These are phyloP conservation scores for Pseudopipra pipra DNA, from an alignment of 2,113 vertebrate genomes.

Conservation along the genomic window DNA sequence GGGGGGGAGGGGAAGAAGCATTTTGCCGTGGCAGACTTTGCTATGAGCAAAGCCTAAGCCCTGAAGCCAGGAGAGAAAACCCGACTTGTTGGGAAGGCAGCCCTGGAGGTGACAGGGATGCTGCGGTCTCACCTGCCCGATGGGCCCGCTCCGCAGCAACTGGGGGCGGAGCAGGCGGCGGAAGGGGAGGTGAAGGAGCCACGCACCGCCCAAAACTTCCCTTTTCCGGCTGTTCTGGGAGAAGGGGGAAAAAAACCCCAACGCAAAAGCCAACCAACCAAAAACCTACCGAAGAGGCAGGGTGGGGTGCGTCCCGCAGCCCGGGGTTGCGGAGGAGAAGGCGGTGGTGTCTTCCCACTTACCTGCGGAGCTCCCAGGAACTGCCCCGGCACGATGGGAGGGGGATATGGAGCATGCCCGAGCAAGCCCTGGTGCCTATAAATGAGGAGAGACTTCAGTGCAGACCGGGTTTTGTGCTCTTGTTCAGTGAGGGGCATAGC, in stretches of 20 bases:
- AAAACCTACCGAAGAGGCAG: accelerated
- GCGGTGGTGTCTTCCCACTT: accelerated
- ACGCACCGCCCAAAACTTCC: not conserved
- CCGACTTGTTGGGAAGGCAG: accelerated
- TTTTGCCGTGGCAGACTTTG: not conserved
- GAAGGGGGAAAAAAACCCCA: accelerated
- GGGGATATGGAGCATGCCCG: not conserved
- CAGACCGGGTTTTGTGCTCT: not conserved
- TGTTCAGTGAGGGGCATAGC: not conserved
- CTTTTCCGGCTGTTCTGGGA: not conserved
- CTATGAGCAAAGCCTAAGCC: not conserved
- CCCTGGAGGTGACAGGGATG: not conserved
- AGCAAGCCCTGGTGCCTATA: not conserved
- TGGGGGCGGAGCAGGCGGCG: not conserved
- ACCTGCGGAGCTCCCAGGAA: not conserved
- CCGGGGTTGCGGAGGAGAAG: too few relatives aligned
- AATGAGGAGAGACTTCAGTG: accelerated
- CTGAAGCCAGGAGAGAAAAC: accelerated
- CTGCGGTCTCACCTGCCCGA: accelerated
- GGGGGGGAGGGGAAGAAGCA: too few relatives aligned
- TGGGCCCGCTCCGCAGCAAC: accelerated
- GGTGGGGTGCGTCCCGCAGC: accelerated
- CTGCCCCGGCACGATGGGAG: not conserved
- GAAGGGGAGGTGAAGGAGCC: not conserved
- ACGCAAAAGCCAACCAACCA: accelerated